Conservation (phyloP, 2,888 invertebrate genomes). For the Tortricodes alternella region DNA sequence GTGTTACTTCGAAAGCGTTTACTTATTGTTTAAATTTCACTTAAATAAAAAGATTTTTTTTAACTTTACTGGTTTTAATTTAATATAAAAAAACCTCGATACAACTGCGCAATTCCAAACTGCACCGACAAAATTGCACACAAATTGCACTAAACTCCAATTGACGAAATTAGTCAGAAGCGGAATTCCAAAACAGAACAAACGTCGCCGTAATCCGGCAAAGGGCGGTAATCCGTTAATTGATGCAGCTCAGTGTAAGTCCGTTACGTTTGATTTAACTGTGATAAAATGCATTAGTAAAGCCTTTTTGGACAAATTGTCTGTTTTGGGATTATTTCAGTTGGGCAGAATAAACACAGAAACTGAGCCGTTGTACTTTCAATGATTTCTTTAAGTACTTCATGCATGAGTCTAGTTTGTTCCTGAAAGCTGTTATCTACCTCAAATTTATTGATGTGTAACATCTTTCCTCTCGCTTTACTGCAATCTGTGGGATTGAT, state of each 20-base stretch:
- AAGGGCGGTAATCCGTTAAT: slow-evolving; percentile 46
- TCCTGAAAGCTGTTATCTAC: too few relatives aligned
- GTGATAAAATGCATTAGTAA: slow-evolving; percentile 20
- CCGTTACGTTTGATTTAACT: slow-evolving; percentile 30
- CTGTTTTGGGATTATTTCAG: not conserved
- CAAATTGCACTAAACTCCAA: slow-evolving; percentile 10
- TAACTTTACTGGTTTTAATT: too few relatives aligned
- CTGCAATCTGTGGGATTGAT: too few relatives aligned
- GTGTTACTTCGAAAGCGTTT: too few relatives aligned
- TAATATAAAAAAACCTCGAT: not conserved
- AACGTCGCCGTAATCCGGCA: slow-evolving; percentile 36
- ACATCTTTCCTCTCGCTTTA: too few relatives aligned
- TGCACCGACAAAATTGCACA: not conserved
- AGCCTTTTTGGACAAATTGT: slow-evolving; percentile 3
- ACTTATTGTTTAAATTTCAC: too few relatives aligned
- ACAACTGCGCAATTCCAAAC: not conserved
- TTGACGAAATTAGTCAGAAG: slow-evolving; percentile 24
- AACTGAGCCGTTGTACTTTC: too few relatives aligned
- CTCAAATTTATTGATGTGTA: too few relatives aligned
- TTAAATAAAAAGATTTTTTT: too few relatives aligned
- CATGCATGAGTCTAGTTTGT: too few relatives aligned
- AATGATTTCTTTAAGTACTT: too few relatives aligned
- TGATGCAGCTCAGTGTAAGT: slow-evolving; percentile 39
- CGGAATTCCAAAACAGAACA: slow-evolving; percentile 30
- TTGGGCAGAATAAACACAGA: too few relatives aligned